A percentile compares a stretch with the other conserved stretches of the same genome.
These are phyloP conservation scores for Dendrolimus houi DNA, from an alignment of 2,888 invertebrate genomes.

Conservation along the genomic window DNA sequence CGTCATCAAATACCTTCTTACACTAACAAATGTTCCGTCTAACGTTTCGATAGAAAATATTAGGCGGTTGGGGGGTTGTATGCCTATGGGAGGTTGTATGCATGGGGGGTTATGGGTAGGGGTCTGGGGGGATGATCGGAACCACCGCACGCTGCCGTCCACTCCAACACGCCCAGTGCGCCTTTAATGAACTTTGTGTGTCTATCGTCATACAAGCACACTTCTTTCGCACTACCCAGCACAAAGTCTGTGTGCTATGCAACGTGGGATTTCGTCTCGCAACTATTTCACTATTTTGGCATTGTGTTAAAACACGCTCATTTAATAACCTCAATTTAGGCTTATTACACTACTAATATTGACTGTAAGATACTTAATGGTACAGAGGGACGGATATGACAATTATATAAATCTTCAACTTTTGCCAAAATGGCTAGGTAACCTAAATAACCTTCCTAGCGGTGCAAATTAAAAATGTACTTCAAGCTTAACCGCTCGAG, in stretches of 20 bases:
- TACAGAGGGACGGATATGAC: too few relatives aligned
- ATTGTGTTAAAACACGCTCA: too few relatives aligned
- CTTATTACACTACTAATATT: too few relatives aligned
- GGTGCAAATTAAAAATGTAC: slow-evolving; percentile 1
- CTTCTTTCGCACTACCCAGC: slow-evolving; percentile 40
- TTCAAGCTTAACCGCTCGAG: slow-evolving; percentile 6
- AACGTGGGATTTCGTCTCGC: too few relatives aligned
- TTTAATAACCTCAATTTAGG: too few relatives aligned
- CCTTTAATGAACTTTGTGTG: slow-evolving; percentile 75
- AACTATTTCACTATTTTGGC: too few relatives aligned
- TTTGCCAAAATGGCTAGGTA: too few relatives aligned
- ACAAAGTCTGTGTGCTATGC: too few relatives aligned
- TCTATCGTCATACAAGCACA: slow-evolving; percentile 68
- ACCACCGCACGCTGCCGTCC: slow-evolving; percentile 50
- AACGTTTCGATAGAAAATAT: slow-evolving; percentile 44
- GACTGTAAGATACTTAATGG: too few relatives aligned
- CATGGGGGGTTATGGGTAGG: slow-evolving; percentile 13
- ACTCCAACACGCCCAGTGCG: slow-evolving; percentile 68
- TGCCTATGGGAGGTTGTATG: background rate
- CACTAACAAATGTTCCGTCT: background rate
- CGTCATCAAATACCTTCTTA: background rate
- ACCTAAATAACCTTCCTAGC: background rate
- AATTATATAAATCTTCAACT: too few relatives aligned
- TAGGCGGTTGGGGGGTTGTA: slow-evolving; percentile 21
- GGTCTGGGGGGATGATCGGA: slow-evolving; percentile 26